Evolutionary conservation across 2,888 invertebrate genomes (phyloP).

Genomic region (Orthosia incerta): DNA sequence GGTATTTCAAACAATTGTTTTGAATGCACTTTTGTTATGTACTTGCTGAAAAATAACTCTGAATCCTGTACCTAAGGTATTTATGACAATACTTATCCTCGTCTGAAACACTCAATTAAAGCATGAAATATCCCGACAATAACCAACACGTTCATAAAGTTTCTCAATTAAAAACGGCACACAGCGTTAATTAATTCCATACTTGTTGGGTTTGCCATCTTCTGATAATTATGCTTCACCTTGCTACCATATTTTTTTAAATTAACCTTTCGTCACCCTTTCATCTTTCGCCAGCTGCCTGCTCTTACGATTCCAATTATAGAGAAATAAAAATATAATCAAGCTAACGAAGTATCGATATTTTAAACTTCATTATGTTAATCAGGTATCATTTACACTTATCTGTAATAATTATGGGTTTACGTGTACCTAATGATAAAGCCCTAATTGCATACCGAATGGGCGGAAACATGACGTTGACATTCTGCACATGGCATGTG

Average conservation of each 20-base stretch:
- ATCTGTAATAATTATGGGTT: constrained; percentile 39
- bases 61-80: not conserved
- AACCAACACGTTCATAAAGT: not conserved
- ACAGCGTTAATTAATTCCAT: not conserved
- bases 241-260: too few relatives aligned
- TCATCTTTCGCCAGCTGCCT: too few relatives aligned
- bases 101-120: not conserved
- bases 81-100: constrained; percentile 18
- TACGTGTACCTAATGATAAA: constrained; percentile 41
- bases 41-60: constrained; percentile 11
- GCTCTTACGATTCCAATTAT: not conserved
- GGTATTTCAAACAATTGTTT: not conserved
- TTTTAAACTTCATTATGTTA: constrained; percentile 14
- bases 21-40: constrained; percentile 7
- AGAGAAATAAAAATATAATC: not conserved
- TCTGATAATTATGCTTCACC: not conserved
- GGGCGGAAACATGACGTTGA: constrained; percentile 49
- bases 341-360: not conserved
- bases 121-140: not conserved
- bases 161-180: not conserved
- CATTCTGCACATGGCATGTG: constrained; percentile 21
- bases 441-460: constrained; percentile 41
- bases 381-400: constrained; percentile 26
- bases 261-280: too few relatives aligned
- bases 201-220: not conserved